These are phyloP conservation scores for Colistium nudipinnis DNA, from an alignment of 2,113 vertebrate genomes.

Conservation along the genomic window DNA sequence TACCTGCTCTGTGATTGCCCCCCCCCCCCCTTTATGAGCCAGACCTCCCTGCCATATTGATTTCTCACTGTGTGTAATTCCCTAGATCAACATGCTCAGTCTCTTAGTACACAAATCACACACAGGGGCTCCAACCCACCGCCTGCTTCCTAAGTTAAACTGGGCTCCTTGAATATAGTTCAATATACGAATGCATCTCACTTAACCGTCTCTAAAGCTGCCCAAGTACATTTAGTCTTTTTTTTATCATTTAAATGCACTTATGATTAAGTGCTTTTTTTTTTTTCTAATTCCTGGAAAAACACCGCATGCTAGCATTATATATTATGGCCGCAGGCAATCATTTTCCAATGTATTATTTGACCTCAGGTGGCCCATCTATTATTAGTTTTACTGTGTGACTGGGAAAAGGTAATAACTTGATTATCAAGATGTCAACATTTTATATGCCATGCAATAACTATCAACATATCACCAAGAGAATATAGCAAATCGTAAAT, in stretches of 20 bases:
- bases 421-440: not conserved
- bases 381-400: not conserved
- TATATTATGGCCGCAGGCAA: not conserved
- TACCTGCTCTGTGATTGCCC: constrained; percentile 14
- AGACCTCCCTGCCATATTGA: constrained; percentile 55
- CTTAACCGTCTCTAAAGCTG: constrained; percentile 7
- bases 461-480: too few relatives aligned
- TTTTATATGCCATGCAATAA: not conserved
- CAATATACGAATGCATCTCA: not conserved
- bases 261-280: constrained; percentile 1
- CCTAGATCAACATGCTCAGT: constrained; percentile 57
- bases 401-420: not conserved
- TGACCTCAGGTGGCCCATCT: not conserved
- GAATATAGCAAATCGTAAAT: too few relatives aligned
- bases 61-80: constrained; percentile 63
- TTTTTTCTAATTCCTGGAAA: not conserved
- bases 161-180: not conserved
- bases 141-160: not conserved
- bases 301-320: not conserved
- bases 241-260: constrained; percentile 4
- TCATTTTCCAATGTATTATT: not conserved
- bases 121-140: not conserved
- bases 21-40: constrained; percentile 15
- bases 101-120: constrained; percentile 56
- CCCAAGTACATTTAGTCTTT: constrained; percentile 1